Evolutionary conservation across 1,140 invertebrate species (phyloP).

Genomic region (Cotesia typhae): DNA sequence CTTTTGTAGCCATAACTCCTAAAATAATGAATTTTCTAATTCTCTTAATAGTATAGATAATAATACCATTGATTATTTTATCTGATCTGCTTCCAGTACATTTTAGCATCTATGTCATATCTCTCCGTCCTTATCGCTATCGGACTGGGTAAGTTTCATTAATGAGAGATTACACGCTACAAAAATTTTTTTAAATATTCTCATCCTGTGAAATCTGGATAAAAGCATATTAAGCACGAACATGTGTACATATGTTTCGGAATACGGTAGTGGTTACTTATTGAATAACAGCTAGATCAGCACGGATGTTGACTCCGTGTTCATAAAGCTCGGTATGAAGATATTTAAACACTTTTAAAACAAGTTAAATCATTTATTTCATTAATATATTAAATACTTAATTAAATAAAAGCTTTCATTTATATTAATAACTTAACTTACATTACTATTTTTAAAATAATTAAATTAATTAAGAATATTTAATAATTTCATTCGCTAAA

Average conservation of each 20-base stretch:
- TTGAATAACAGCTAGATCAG: neutral
- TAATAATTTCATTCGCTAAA: no score
- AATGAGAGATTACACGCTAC: neutral
- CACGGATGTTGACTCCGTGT: neutral
- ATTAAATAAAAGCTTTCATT: no score
- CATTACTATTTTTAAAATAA: no score
- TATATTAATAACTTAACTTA: no score
- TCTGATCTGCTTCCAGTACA: neutral
- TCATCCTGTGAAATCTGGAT: conserved; percentile 6
- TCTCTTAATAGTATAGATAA: no score
- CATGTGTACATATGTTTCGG: conserved; percentile 5
- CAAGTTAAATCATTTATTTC: no score
- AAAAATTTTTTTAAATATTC: neutral
- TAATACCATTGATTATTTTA: conserved; percentile 1
- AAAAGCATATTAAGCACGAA: conserved; percentile 19
- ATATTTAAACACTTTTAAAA: no score
- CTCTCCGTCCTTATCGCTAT: conserved; percentile 15
- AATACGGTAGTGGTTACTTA: neutral
- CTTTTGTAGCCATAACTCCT: no score
- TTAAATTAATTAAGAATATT: no score
- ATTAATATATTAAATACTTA: no score
- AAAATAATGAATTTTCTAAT: no score
- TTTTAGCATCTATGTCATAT: conserved; percentile 9
- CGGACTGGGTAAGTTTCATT: neutral
- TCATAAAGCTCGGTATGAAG: no score